Conservation (phyloP, 2,797 vertebrate species). For the Melanotaenia pygmaea region DNA sequence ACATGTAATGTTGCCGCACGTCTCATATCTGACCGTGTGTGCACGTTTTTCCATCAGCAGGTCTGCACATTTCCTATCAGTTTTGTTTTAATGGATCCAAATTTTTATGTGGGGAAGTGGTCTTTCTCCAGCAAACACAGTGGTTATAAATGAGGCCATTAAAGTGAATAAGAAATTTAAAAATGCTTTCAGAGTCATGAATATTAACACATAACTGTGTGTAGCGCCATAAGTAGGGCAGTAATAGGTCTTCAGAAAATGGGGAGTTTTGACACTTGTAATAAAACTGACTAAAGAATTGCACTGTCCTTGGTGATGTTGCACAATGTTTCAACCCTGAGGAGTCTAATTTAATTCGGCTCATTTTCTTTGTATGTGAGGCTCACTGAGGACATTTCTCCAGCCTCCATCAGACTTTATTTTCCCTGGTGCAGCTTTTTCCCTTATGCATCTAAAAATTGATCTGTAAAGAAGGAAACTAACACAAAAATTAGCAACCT, state of each 20-base stretch:
- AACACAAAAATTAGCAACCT: background rate
- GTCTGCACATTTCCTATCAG: background rate
- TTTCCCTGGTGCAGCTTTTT: constrained; percentile 22
- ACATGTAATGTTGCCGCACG: background rate
- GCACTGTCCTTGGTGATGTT: constrained; percentile 27
- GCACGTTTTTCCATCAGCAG: background rate
- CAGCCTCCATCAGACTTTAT: constrained; percentile 17
- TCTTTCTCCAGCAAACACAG: background rate
- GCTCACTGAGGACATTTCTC: constrained; percentile 28
- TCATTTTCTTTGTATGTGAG: constrained; percentile 12
- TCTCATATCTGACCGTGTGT: background rate
- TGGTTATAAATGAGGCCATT: background rate
- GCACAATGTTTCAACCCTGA: constrained; percentile 27
- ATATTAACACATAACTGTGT: constrained; percentile 25
- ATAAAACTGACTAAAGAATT: constrained; percentile 35
- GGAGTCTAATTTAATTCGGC: constrained; percentile 45
- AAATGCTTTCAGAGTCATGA: background rate
- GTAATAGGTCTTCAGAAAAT: constrained; percentile 22
- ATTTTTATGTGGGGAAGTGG: background rate
- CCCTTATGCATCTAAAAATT: constrained; percentile 28
- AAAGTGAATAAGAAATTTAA: constrained; percentile 3
- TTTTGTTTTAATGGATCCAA: background rate
- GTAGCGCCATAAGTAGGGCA: constrained; percentile 11
- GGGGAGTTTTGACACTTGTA: constrained; percentile 1
- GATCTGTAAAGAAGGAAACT: constrained; percentile 25